Evolutionary conservation across 64 coral and sea anemone genomes (phyloP), one percentile per base, ranked within the genome.

Genomic region (Montipora sp.): DNA sequence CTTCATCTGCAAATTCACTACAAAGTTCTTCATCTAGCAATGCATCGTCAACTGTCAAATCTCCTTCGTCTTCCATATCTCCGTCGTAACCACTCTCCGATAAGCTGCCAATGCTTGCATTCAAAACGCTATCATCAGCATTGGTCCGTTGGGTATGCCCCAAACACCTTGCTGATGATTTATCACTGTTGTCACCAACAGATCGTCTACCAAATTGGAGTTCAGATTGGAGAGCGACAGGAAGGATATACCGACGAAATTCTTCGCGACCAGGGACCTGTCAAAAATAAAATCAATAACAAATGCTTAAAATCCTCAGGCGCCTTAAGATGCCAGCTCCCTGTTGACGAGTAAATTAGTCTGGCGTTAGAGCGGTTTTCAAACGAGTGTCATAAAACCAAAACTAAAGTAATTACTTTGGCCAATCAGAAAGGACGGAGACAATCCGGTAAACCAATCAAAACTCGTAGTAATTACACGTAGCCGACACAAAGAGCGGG

Each of bases 51-150:
- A 88, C 74, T 18, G 88, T 46, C 63, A 81, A 81, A 6, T 98
- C 95, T 8, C 95, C 95, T 69, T 98, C 95, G 57, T 98, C 95
- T 22, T 98, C 95, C 77, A 91, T 88, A 44, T 98, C 95, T 44
- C 95, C 95, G 5, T 98, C 95, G 44, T 98, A 98, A 84, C 95
- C 95, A 46, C 92, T 92, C 80, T 98, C 95, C 13, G 95, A 98
- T 36, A 94, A 24, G 61, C 92, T 91, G 11, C 93, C 70, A 4
- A 98, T 20, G 73, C 95, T 98, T 60, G 85, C 83, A 50, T 98
- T 93, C 45, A 96, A 87, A 3, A 92, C 61, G 20, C 77, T 88
- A 43, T 98, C 95, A 57, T 92, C 83, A 59, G 69, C 68, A 78
- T 9, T 87, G 36, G 13, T 7, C 21, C 57, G 59, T 12, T 68